These are phyloP conservation scores for Samia ricini DNA, from an alignment of 1,140 invertebrate genomes.

Conservation along the genomic window DNA sequence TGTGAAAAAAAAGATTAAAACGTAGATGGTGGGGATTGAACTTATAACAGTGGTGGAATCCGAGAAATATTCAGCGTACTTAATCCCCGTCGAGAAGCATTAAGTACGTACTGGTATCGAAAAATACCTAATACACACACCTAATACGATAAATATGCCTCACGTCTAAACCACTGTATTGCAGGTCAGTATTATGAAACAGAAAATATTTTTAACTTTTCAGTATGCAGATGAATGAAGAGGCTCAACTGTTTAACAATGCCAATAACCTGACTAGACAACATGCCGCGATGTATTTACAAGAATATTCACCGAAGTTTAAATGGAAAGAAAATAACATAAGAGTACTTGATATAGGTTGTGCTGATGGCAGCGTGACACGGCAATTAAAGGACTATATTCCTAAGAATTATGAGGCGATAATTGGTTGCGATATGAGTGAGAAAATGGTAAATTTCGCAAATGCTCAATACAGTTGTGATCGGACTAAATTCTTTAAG, in stretches of 20 bases:
- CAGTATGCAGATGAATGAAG: not conserved
- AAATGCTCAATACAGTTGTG: not conserved
- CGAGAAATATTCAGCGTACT: too few species aligned
- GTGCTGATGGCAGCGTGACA: not conserved
- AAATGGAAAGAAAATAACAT: not conserved
- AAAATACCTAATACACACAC: too few species aligned
- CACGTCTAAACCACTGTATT: too few species aligned
- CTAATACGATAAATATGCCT: too few species aligned
- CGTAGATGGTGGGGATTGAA: too few species aligned
- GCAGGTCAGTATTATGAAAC: too few species aligned
- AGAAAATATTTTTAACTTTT: not conserved
- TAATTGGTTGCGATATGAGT: conserved; percentile 1
- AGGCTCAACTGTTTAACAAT: not conserved
- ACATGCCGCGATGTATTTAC: not conserved
- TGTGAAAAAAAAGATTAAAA: too few species aligned
- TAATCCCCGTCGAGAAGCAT: too few species aligned
- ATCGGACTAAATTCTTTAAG: not conserved
- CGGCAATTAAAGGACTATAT: not conserved
- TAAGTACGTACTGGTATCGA: too few species aligned
- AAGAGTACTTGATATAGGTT: not conserved
- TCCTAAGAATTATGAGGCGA: not conserved
- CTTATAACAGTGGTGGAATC: too few species aligned
- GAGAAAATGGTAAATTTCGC: not conserved
- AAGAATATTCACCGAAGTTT: not conserved
- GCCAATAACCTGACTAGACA: not conserved